phyloP scores from a whole-genome alignment of 1,140 invertebrate genomes.

The Rhopalosiphum padi region DNA sequence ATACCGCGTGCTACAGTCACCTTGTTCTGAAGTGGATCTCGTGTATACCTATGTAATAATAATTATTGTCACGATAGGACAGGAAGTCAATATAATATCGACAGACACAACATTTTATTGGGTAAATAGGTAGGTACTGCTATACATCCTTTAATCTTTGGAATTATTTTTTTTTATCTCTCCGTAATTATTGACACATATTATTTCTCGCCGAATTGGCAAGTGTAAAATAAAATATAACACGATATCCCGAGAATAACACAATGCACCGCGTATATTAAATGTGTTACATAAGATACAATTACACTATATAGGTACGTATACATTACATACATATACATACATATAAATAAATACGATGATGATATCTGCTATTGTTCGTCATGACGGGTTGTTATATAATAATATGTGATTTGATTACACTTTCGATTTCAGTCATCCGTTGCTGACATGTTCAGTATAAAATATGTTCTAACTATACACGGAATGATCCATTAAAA shows the following conservation, averaged over 20 bases:
- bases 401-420: neutral
- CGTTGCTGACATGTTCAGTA: neutral
- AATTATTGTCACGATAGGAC: slow-evolving; percentile 34
- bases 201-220: neutral
- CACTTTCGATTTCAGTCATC: neutral
- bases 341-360: neutral
- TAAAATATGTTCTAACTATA: neutral
- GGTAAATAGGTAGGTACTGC: neutral
- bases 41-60: neutral
- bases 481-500: neutral
- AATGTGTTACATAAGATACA: neutral
- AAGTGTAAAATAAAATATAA: neutral
- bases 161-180: neutral
- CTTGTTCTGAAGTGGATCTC: neutral
- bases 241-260: neutral
- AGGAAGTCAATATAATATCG: slow-evolving; percentile 29
- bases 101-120: neutral
- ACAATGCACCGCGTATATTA: neutral
- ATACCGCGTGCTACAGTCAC: neutral
- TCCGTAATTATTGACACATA: neutral
- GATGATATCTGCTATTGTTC: neutral
- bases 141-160: neutral
- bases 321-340: neutral
- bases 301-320: neutral
- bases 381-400: neutral